Base-by-base conservation (phyloP, 2,888 invertebrate species). In the Parapristionchus giblindavisi region DNA sequence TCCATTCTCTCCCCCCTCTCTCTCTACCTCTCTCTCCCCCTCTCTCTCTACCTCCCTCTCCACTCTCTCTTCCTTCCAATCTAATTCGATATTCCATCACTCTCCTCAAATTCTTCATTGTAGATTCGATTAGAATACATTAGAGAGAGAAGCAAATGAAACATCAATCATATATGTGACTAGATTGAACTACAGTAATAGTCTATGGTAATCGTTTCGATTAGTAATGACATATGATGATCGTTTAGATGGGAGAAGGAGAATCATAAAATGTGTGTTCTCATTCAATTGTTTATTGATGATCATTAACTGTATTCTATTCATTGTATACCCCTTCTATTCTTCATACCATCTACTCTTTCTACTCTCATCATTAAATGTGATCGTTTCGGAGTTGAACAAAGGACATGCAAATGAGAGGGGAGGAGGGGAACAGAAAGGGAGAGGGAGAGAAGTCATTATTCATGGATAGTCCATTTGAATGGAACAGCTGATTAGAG, bases 1-100 rank as follows among this genome's bases (percentile, higher is more conserved):
- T 40, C 17, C 48, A 21, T 32, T 48, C 3, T 66, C 51, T n/a
- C 66, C 24, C 24, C 61, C 40, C 61, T 73, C 54, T 48, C 61
- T 36, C 34, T 68, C 32, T 48, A 21, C 21, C 48, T 43, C n/a
- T 48, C 65, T 32, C 36, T 27, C 68, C 51, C 51, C n/a, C 43
- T 40, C 29, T 24, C 61, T n/a, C 24, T 17, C 48, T 36, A 21
- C 43, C 36, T 51, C 56, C 34, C 52, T 61, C 29, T n/a, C 61
- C 21, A 29, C 21, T n/a, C 36, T 8, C 32, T 34, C 36, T 21
- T 21, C 29, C 70, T 56, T 43, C 48, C 36, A 48, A 21, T n/a
- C 21, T 65, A 43, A 65, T 43, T n/a, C n/a, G n/a, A n/a, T n/a
- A n/a, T n/a, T n/a, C n/a, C n/a, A n/a, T n/a, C n/a, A n/a, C n/a